A percentile compares a stretch with the other conserved stretches of the same genome.
Evolutionary conservation across 2,797 vertebrate species (phyloP).

Genomic region (Malurus leucopterus): DNA sequence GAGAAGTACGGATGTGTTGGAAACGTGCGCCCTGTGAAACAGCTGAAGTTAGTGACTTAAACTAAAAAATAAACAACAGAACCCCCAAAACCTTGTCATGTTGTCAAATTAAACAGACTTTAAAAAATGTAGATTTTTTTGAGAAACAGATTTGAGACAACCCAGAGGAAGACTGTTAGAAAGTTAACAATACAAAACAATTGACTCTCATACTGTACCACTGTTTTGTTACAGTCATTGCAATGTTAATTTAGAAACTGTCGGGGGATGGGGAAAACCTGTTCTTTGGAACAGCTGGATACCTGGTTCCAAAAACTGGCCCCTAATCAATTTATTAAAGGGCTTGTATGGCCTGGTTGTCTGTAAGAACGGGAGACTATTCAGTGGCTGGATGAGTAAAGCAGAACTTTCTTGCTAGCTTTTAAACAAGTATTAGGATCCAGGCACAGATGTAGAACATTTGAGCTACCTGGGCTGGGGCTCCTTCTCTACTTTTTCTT

Average conservation of each 20-base stretch:
- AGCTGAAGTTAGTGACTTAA: neutral
- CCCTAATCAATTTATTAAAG: neutral
- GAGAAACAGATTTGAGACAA: neutral
- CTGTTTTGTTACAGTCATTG: neutral
- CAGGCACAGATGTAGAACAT: neutral
- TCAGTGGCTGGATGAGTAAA: neutral
- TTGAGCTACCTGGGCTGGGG: neutral
- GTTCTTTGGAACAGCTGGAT: neutral
- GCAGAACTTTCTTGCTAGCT: neutral
- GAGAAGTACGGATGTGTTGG: constrained; percentile 96
- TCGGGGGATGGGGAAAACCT: neutral
- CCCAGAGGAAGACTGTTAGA: neutral
- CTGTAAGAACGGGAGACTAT: neutral
- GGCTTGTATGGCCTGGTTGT: neutral
- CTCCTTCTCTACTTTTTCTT: neutral
- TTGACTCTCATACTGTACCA: neutral
- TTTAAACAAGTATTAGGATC: neutral
- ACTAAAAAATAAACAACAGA: neutral
- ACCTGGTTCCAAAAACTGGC: neutral
- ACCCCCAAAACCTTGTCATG: neutral
- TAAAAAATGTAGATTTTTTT: neutral
- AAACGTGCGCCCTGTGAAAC: constrained; percentile 88
- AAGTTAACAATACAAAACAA: neutral
- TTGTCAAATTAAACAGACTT: neutral
- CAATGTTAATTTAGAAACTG: neutral